These are phyloP conservation scores for Anthopleura xanthogrammica DNA, from an alignment of 92 coral and sea anemone genomes.

Conservation along the genomic window DNA sequence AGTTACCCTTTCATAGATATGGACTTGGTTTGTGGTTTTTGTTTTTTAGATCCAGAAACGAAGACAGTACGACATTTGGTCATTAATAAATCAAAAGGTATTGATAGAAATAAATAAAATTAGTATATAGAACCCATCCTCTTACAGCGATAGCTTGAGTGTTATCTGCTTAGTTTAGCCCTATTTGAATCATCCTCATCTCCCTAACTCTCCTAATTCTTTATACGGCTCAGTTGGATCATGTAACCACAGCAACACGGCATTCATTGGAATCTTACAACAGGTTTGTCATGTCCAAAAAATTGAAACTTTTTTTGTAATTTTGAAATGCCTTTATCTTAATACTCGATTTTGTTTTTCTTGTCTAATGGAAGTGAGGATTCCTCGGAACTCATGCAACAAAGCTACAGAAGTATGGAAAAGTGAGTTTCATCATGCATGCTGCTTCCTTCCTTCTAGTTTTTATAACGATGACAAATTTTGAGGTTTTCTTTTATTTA, in stretches of 20 bases:
- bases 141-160: no score
- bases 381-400: constrained; percentile 49
- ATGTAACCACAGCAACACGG: background rate
- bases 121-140: no score
- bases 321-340: background rate
- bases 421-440: constrained; percentile 14
- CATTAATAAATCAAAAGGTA: constrained; percentile 42
- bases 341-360: background rate
- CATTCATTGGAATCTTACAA: background rate
- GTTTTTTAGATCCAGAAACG: constrained; percentile 55
- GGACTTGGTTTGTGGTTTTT: no score
- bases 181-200: no score
- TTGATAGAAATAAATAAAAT: background rate
- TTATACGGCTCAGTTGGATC: background rate
- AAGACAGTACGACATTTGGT: constrained; percentile 65
- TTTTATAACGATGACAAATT: no score
- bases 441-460: background rate
- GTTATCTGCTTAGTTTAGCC: background rate
- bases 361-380: constrained; percentile 13
- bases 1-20: no score
- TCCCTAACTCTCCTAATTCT: background rate
- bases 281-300: background rate
- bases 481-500: background rate
- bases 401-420: constrained; percentile 49
- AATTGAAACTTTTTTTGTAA: background rate